phyloP scores from a whole-genome alignment of 2,797 vertebrate species.

The Tangara arthus region DNA sequence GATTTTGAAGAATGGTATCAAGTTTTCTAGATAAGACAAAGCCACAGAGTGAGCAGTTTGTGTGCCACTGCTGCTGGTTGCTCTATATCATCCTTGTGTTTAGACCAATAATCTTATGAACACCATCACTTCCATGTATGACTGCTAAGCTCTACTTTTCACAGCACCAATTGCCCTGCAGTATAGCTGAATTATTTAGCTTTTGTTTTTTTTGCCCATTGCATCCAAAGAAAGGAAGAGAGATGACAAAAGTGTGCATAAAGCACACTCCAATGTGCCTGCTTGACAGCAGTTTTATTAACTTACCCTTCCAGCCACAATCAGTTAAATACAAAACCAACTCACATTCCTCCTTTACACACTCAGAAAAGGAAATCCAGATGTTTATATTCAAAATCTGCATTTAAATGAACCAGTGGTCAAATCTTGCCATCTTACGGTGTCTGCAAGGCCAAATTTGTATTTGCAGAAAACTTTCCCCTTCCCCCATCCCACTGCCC shows the following conservation, averaged over 20 bases:
- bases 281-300: background rate
- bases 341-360: constrained; percentile 40
- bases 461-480: background rate
- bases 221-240: background rate
- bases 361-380: constrained; percentile 56
- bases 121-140: background rate
- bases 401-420: constrained; percentile 33
- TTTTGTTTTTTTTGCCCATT: background rate
- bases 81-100: background rate
- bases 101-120: background rate
- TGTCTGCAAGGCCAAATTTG: background rate
- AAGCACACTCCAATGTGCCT: background rate
- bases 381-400: constrained; percentile 52
- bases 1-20: background rate
- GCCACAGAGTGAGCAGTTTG: background rate
- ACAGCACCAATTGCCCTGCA: background rate
- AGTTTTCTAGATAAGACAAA: background rate
- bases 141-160: background rate
- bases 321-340: constrained; percentile 54
- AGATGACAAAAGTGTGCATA: background rate
- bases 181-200: background rate
- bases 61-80: background rate
- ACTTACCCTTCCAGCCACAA: constrained; percentile 22
- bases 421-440: background rate
- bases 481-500: background rate